Evolutionary conservation across 1,140 invertebrate species (phyloP).

Genomic region (Sycophila sp.): DNA sequence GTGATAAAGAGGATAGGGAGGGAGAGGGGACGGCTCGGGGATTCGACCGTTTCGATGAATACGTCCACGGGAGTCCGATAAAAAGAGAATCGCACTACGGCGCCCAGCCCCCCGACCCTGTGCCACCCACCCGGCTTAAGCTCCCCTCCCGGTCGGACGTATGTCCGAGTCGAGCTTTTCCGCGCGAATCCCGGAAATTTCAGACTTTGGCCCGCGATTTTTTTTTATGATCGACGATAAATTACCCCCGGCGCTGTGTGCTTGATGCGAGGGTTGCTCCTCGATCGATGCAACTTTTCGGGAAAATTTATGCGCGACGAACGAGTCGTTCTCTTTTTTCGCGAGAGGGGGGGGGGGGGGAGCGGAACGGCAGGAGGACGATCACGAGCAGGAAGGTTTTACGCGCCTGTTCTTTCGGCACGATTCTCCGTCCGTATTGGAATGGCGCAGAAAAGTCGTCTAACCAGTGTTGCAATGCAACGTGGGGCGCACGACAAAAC

Average conservation of each 20-base stretch:
- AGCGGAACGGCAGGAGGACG: too few species aligned
- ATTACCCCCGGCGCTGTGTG: neutral
- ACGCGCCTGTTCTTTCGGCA: too few species aligned
- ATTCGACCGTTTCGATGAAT: conserved; percentile 17
- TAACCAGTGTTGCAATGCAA: neutral
- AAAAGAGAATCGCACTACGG: conserved; percentile 25
- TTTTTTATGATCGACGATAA: neutral
- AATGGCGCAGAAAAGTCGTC: neutral
- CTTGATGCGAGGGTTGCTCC: neutral
- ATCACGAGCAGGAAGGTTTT: too few species aligned
- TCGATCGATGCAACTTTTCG: too few species aligned
- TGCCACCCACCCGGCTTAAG: neutral
- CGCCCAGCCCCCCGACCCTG: too few species aligned
- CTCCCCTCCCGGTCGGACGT: neutral
- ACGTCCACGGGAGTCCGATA: conserved; percentile 3
- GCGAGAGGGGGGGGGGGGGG: too few species aligned
- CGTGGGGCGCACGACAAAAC: neutral
- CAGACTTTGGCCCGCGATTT: neutral
- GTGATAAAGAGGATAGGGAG: conserved; percentile 22
- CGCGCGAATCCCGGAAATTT: neutral
- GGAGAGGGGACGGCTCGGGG: neutral
- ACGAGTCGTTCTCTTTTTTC: neutral
- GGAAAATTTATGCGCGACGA: neutral
- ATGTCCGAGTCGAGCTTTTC: neutral
- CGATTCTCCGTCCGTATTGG: neutral